Percentiles rank a stretch among this genome's conserved stretches.
phyloP scores from a whole-genome alignment of 2,113 vertebrate genomes.

The rabbit (Oryctolagus cuniculus) region mOryCun1.1 NC_091432.1:68757001-68757500 shows the following conservation, averaged over 20 bases:
- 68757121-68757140: too few species aligned
- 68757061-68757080: too few species aligned
- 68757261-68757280: slow-evolving; percentile 90
- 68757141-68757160: slow-evolving; percentile 97
- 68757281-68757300: slow-evolving; percentile 90
- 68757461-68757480: neutral
- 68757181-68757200: slow-evolving; percentile 99
- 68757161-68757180: slow-evolving; percentile 99
- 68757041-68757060: too few species aligned
- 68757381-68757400: neutral
- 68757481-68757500: neutral
- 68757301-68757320: too few species aligned
- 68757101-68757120: too few species aligned
- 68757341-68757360: too few species aligned
- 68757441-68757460: neutral
- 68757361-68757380: neutral
- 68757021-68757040: too few species aligned
- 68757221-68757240: slow-evolving; percentile 99
- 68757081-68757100: too few species aligned
- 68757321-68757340: too few species aligned
- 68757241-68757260: slow-evolving; percentile 92
- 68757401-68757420: neutral
- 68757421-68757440: neutral
- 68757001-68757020: too few species aligned
- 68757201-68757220: slow-evolving; percentile 99